Evolutionary conservation across 2,113 vertebrate genomes (phyloP), one percentile per base, ranked within the genome.

Genomic region (Ctenomys sociabilis): DNA sequence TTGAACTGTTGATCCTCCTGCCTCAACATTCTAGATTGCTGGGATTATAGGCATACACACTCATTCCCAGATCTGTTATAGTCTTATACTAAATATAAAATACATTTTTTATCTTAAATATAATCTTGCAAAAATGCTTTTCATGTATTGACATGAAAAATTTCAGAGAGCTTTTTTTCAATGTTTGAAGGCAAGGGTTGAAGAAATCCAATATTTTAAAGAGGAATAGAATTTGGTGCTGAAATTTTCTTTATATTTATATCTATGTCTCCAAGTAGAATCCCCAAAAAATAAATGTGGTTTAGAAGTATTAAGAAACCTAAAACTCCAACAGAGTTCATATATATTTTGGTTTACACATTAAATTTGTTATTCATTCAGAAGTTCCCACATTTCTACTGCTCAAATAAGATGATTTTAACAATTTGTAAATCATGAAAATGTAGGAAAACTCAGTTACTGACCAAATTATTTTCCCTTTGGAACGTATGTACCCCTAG

Each of bases 381-480:
- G 14, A 88, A 88, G 57, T 95, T 88, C 75, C 37, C 85, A 88
- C 22, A 93, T 93, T 88, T 92, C 68, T 85, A 66, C 35, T 95
- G 64, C 43, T 81, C 73, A 12, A 90, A 85, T 17, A 64, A 66
- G 26, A 90, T 92, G 16, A 90, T 88, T 89, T 57, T 66, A 66
- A 93, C 35, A 91, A 95, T 63, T 57, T 68, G 12, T 63, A 82
- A n/a, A n/a, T n/a, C n/a, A n/a, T n/a, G n/a, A n/a, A n/a, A 78
- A 52, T 88, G 40, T 24, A 82, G 87, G 80, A 93, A 87, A 96
- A 94, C 40, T 54, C 91, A 96, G 66, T 88, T 92, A 70, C 30
- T 73, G 82, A 43, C 70, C 43, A 95, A 90, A 57, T 85, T 40
- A 78, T 54, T 73, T 96, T 95, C 30, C 64, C 22, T 96, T 90